These are phyloP conservation scores for Phengaris arion DNA, from an alignment of 2,888 invertebrate species.

Conservation along the genomic window DNA sequence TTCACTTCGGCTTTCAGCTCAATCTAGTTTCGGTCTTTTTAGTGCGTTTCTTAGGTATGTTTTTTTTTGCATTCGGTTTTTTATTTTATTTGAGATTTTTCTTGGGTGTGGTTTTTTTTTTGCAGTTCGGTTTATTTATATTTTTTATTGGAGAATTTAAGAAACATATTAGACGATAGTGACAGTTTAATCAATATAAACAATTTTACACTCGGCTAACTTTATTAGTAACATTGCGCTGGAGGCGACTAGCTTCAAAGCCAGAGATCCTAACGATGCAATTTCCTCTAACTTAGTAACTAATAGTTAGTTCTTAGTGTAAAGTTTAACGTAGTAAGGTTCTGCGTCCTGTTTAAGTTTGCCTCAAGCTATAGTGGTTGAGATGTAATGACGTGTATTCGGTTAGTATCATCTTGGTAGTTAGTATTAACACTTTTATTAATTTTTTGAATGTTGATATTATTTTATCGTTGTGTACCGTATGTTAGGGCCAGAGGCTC, in stretches of 20 bases:
- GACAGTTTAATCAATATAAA: background rate
- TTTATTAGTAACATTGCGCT: background rate
- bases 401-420: background rate
- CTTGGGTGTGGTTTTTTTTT: too few species aligned
- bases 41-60: too few species aligned
- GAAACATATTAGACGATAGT: background rate
- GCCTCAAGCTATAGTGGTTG: background rate
- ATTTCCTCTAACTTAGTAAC: conserved; percentile 14
- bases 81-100: too few species aligned
- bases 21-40: too few species aligned
- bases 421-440: too few species aligned
- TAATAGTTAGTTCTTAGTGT: conserved; percentile 19
- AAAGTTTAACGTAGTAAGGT: background rate
- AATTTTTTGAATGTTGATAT: too few species aligned
- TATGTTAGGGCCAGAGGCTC: too few species aligned
- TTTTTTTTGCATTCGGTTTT: too few species aligned
- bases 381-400: background rate
- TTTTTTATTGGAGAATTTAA: too few species aligned
- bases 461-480: too few species aligned
- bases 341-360: conserved; percentile 6
- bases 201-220: background rate
- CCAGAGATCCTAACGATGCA: conserved; percentile 16
- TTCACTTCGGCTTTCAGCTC: too few species aligned
- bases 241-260: background rate
- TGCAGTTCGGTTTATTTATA: too few species aligned